Conservation (phyloP, 2,797 vertebrate species). For the Chloroceryle inda region DNA sequence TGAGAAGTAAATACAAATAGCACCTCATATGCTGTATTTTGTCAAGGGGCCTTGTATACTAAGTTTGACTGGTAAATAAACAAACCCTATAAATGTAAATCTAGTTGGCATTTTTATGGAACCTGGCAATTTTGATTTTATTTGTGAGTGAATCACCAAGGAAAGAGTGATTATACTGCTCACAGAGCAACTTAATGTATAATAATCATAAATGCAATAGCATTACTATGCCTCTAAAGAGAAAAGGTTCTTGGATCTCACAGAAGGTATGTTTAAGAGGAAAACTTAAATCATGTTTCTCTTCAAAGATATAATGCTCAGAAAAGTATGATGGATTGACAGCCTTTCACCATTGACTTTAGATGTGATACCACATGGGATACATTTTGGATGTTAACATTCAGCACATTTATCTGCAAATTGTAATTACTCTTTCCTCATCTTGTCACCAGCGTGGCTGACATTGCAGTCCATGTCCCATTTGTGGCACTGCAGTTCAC, state of each 20-base stretch:
- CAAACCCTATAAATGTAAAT: neutral
- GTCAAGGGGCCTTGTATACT: neutral
- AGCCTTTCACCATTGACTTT: neutral
- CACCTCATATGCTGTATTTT: neutral
- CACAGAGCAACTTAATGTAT: neutral
- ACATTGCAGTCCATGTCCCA: neutral
- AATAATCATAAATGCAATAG: neutral
- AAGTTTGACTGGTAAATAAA: neutral
- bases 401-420: neutral
- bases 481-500: neutral
- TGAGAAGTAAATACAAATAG: neutral
- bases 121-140: neutral
- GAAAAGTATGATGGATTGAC: neutral
- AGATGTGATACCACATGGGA: neutral
- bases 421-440: neutral
- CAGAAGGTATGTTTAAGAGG: neutral
- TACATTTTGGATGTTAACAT: neutral
- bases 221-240: neutral
- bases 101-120: neutral
- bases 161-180: neutral
- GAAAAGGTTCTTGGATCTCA: neutral
- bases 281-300: neutral
- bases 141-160: neutral
- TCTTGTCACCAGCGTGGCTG: neutral
- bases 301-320: neutral